phyloP scores from a whole-genome alignment of 2,797 vertebrate genomes.

The Cuculus canorus region DNA sequence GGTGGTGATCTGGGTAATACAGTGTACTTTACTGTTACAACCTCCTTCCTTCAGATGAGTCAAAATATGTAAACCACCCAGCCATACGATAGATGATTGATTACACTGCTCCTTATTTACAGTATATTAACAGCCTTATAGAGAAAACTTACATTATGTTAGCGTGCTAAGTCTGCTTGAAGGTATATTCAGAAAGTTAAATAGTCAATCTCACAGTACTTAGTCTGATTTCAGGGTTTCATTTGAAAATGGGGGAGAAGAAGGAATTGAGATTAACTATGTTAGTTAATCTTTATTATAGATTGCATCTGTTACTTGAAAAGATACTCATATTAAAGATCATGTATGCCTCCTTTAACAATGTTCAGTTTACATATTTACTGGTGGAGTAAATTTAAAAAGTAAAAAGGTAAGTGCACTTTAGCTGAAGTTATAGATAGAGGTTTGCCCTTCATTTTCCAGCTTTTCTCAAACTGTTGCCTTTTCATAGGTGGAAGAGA shows the following conservation, averaged over 20 bases:
- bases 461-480: neutral
- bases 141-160: neutral
- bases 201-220: neutral
- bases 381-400: neutral
- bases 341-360: neutral
- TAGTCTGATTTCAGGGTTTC: neutral
- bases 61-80: neutral
- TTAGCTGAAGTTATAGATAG: neutral
- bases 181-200: neutral
- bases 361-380: neutral
- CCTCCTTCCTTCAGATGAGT: neutral
- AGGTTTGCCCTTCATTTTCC: neutral
- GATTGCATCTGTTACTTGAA: neutral
- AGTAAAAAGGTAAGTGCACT: neutral
- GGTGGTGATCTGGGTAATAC: neutral
- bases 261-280: neutral
- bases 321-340: neutral
- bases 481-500: neutral
- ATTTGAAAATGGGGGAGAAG: neutral
- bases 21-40: neutral
- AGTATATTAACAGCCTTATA: neutral
- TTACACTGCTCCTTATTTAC: neutral
- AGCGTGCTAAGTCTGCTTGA: neutral
- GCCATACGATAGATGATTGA: neutral
- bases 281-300: neutral